Evolutionary conservation across 2,888 invertebrate species (phyloP).

Genomic region (Selenia dentaria): DNA sequence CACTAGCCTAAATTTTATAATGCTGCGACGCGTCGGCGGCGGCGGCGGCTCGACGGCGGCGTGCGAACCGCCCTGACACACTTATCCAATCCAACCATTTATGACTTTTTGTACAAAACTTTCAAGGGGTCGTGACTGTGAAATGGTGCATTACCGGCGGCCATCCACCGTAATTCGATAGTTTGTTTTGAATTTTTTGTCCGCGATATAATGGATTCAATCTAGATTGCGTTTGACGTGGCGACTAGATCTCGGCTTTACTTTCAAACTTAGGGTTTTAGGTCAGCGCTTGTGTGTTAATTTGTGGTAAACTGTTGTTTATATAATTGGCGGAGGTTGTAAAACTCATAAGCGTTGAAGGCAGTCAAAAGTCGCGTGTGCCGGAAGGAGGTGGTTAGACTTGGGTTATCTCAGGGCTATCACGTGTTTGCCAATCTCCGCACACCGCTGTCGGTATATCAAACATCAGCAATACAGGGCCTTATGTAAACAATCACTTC

Average conservation of each 20-base stretch:
- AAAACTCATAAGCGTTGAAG: constrained; percentile 51
- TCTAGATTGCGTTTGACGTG: constrained; percentile 34
- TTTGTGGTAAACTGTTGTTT: constrained; percentile 41
- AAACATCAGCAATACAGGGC: constrained; percentile 21
- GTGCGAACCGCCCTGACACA: constrained; percentile 77
- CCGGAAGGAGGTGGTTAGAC: constrained; percentile 71
- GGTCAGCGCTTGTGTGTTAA: constrained; percentile 35
- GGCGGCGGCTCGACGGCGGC: constrained; percentile 33
- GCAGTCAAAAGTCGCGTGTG: constrained; percentile 64
- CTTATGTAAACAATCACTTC: constrained; percentile 29
- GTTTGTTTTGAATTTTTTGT: constrained; percentile 61
- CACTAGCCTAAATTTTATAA: constrained; percentile 67
- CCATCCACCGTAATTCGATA: constrained; percentile 49
- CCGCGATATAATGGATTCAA: constrained; percentile 54
- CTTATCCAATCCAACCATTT: constrained; percentile 60
- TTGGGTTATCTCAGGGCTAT: constrained; percentile 73
- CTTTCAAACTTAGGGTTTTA: constrained; percentile 38
- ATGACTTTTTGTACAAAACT: constrained; percentile 67
- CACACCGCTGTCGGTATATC: constrained; percentile 26
- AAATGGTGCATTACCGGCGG: constrained; percentile 71
- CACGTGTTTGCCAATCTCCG: constrained; percentile 58
- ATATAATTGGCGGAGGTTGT: constrained; percentile 60
- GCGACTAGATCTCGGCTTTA: constrained; percentile 37
- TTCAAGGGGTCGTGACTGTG: constrained; percentile 75
- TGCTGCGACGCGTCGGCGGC: constrained; percentile 41